Conservation (phyloP, 2,113 vertebrate species). For the Oenanthe melanoleuca region DNA sequence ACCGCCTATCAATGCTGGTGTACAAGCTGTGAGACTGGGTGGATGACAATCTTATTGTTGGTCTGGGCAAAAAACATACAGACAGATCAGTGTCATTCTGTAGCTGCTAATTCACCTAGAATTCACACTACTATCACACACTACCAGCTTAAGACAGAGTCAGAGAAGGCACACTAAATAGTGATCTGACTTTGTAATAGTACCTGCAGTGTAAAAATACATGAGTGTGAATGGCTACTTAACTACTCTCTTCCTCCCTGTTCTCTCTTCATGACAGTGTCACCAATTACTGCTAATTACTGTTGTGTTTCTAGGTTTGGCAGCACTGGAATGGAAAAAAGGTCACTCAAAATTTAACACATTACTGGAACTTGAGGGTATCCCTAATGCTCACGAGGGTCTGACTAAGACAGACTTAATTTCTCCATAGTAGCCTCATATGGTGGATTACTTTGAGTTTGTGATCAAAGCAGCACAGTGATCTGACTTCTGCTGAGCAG, state of each 20-base stretch:
- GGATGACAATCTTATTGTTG: neutral
- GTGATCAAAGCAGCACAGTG: neutral
- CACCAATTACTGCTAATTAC: neutral
- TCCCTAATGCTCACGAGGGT: accelerated
- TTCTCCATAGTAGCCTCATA: accelerated
- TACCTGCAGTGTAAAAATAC: neutral
- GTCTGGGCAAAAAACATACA: neutral
- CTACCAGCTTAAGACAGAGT: neutral
- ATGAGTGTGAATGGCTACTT: neutral
- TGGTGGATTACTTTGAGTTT: neutral
- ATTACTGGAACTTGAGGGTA: neutral
- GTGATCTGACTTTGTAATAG: neutral
- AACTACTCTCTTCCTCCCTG: neutral
- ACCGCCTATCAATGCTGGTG: neutral
- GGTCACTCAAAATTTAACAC: neutral
- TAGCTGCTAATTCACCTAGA: neutral
- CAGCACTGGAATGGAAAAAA: neutral
- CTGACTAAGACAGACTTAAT: neutral
- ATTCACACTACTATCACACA: neutral
- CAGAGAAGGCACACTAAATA: neutral
- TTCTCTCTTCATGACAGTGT: neutral
- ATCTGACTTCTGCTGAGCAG: neutral
- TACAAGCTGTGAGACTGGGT: too few relatives aligned
- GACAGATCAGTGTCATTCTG: accelerated
- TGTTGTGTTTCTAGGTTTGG: neutral